phyloP scores from a whole-genome alignment of 2,113 vertebrate species.

The Barnardius zonarius region DNA sequence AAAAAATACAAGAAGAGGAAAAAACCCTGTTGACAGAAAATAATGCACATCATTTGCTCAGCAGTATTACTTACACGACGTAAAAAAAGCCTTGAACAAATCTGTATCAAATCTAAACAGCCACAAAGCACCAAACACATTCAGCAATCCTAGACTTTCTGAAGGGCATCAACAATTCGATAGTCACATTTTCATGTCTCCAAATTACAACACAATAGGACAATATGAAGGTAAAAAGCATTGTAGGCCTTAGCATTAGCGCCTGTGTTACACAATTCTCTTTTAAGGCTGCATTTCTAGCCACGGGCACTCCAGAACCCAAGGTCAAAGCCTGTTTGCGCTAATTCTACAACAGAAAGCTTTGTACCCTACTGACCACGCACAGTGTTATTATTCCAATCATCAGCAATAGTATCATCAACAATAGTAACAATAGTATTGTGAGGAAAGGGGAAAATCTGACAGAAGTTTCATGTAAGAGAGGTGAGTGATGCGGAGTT shows the following conservation, averaged over 20 bases:
- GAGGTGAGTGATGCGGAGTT: neutral
- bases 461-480: neutral
- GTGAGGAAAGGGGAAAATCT: neutral
- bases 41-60: neutral
- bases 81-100: neutral
- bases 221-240: rapidly evolving
- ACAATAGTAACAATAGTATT: neutral
- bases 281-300: neutral
- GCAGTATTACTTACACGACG: neutral
- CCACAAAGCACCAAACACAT: neutral
- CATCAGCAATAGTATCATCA: neutral
- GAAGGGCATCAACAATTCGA: neutral
- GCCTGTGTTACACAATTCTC: neutral
- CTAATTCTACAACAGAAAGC: neutral
- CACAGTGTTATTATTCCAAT: neutral
- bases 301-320: neutral
- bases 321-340: neutral
- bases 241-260: neutral
- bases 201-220: neutral
- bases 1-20: neutral
- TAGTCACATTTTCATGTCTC: neutral
- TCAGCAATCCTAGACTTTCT: neutral
- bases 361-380: neutral
- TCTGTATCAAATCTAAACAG: neutral
- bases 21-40: neutral